Base-by-base conservation (phyloP, 2,113 vertebrate genomes). In the Harpagus bidentatus region DNA sequence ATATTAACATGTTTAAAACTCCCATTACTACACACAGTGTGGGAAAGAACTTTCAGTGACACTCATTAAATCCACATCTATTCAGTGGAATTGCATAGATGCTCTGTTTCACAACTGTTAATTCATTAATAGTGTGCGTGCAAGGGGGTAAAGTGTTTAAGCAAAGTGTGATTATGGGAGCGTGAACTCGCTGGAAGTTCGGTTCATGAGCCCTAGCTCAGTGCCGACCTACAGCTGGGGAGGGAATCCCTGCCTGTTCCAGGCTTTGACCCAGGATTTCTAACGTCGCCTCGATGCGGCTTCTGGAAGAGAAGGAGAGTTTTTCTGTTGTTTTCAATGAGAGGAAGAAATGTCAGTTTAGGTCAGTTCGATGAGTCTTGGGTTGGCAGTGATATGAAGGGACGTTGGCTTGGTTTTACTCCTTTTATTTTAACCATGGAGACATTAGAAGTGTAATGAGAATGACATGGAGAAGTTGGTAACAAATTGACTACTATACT, bases 201-300 rank as follows among this genome's bases (percentile, higher is more conserved):
- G 11, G 5, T 56, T 82, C 40, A 3, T 25, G 5, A 59, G 32
- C 63, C n/a, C 25, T 48, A 42, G 29, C 53, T 91, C 34, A 61
- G 48, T 15, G 9, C 47, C 6, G 1, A 70, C 17, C 21, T 71
- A 4, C 14, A 8, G 40, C 1, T 6, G 5, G 42, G 38, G 70
- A 87, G 42, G 38, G 70, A 87, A 77, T 47, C 50, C 45, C n/a
- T 45, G 2, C 34, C 61, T 93, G 20, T 67, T 69, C 43, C 62
- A 74, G 50, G 34, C 47, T 78, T 81, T 8, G 5, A 9, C 5
- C 31, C 36, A n/a, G 69, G 40, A 40, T 91, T 72, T 87, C 34
- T 72, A n/a, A 66, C 1, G 9, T 71, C 12, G 2, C 48, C 34
- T 92, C 2, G 0, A 9, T 65, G 71, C 3, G 0, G 9, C 16